Base-by-base conservation (phyloP, 2,797 vertebrate genomes). In the Scleropages formosus region DNA sequence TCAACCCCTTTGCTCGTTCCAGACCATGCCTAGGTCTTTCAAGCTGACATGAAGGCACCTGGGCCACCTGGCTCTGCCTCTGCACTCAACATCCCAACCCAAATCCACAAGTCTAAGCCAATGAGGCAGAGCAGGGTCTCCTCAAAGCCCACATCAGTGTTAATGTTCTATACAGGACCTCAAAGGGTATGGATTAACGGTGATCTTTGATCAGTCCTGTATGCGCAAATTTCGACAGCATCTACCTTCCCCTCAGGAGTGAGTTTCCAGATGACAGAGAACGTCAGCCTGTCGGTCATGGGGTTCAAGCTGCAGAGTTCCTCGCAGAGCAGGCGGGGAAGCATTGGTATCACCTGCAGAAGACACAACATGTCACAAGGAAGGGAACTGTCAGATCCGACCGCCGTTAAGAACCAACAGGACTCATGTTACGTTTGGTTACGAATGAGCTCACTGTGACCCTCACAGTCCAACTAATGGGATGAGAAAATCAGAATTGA, bases 261-360 rank as follows among this genome's bases (percentile, higher is more conserved):
- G 78, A 99, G 78, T 4, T 88, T 97, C 98, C 98, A 99, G 83
- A 99, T 93, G 82, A 99, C 95, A 0, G 98, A 99, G 89, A 99
- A 98, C 0, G 97, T 95, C 78, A 99, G 93, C 68, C 95, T 91
- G 85, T 99, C 96, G 0, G 72, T 90, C 89, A 95, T 93, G 80
- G 98, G 96, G 78, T 98, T 99, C 81, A 99, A 92, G 82, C 98
- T 99, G 90, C 98, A 99, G 73, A 99, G 88, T 83, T 98, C 95
- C 84, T 99, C 98, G 82, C 97, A 99, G 58, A 99, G 93, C 79
- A 98, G 90, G 74, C 93, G 87, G 11, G 98, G 98, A 80, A 99
- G 88, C 98, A 99, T 98, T 13, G 97, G 98, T 76, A 99, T 85
- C 74, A 99, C 96, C 98, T 99, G 80, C 22, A 53, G 63, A 53